Evolutionary conservation across 2,113 vertebrate genomes (phyloP).

Genomic region (Burhinus oedicnemus): DNA sequence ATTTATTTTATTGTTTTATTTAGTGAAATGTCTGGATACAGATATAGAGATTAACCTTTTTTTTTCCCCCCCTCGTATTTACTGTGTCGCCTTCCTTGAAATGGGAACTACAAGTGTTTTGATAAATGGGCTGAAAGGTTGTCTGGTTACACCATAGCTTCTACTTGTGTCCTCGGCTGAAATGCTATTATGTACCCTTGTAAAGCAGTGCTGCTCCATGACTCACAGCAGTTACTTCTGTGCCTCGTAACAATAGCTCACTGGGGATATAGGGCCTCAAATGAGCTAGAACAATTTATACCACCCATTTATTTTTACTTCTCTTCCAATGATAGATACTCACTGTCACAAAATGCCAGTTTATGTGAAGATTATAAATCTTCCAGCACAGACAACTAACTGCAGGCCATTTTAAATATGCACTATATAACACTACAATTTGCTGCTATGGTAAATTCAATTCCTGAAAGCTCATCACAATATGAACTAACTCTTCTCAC

Average conservation of each 20-base stretch:
- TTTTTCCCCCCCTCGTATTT: constrained; percentile 28
- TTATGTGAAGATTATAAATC: constrained; percentile 31
- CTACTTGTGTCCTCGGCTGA: constrained; percentile 26
- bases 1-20: constrained; percentile 54
- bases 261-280: constrained; percentile 8
- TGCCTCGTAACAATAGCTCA: constrained; percentile 38
- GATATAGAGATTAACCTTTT: constrained; percentile 49
- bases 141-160: constrained; percentile 62
- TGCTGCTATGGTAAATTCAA: background rate
- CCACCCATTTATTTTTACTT: constrained; percentile 51
- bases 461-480: background rate
- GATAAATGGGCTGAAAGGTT: constrained; percentile 69
- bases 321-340: constrained; percentile 16
- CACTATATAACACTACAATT: background rate
- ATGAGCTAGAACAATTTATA: constrained; percentile 29
- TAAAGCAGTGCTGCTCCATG: constrained; percentile 16
- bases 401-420: background rate
- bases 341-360: constrained; percentile 22
- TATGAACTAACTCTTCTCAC: background rate
- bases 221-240: constrained; percentile 45
- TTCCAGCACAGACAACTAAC: background rate
- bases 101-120: constrained; percentile 44
- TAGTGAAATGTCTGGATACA: constrained; percentile 53
- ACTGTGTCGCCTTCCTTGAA: constrained; percentile 66
- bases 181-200: constrained; percentile 31